A percentile compares a stretch with the other conserved stretches of the same genome.
Evolutionary conservation across 2,888 invertebrate species (phyloP).

Genomic region (Nesidiocoris tenuis): DNA sequence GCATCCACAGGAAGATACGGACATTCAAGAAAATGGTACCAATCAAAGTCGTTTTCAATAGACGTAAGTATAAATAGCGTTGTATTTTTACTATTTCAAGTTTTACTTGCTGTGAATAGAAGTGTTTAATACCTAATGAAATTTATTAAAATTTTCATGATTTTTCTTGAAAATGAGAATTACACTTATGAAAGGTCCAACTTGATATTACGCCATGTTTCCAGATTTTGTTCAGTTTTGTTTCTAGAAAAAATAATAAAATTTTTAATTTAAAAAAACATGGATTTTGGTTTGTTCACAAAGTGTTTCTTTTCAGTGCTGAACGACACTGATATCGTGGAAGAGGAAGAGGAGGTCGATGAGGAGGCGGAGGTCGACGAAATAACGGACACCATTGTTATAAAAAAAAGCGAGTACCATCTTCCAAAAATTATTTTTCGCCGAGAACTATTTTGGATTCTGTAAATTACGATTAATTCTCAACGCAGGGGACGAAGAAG

Average conservation of each 20-base stretch:
- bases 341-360: constrained; percentile 30
- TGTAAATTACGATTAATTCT: too few species aligned
- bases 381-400: constrained; percentile 1
- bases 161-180: too few species aligned
- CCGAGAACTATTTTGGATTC: not conserved
- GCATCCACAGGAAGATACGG: constrained; percentile 3
- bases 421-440: not conserved
- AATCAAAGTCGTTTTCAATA: constrained; percentile 8
- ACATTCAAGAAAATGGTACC: constrained; percentile 22
- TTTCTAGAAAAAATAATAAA: not conserved
- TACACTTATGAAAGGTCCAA: too few species aligned
- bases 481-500: not conserved
- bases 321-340: constrained; percentile 16
- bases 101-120: too few species aligned
- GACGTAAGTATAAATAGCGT: constrained; percentile 12
- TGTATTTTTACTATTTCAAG: too few species aligned
- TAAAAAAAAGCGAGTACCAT: constrained; percentile 10
- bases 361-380: constrained; percentile 29
- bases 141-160: too few species aligned
- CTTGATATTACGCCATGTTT: too few species aligned
- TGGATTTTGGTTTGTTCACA: not conserved
- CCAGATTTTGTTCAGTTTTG: not conserved
- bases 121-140: too few species aligned
- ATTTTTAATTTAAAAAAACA: not conserved
- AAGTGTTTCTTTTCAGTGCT: not conserved